Evolutionary conservation across 2,888 invertebrate genomes (phyloP).

Genomic region (Lithosia quadra): DNA sequence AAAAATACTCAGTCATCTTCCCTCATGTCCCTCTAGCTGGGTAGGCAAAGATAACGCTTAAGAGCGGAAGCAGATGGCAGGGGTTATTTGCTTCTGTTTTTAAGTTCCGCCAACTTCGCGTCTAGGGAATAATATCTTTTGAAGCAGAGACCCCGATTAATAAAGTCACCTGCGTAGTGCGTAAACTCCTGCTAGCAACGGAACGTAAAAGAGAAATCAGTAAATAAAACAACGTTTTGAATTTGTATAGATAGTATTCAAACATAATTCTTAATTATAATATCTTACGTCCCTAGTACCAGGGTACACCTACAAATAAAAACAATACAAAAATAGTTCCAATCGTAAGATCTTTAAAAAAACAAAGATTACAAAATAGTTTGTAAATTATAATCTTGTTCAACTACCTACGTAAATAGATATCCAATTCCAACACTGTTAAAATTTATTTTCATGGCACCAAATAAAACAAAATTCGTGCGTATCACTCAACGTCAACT

Average conservation of each 20-base stretch:
- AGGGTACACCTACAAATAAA: slow-evolving; percentile 9
- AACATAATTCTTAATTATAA: neutral
- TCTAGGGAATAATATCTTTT: no score
- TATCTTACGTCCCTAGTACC: slow-evolving; percentile 15
- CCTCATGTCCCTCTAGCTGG: no score
- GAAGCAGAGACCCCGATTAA: no score
- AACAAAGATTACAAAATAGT: neutral
- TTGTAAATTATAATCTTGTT: neutral
- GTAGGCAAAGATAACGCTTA: no score
- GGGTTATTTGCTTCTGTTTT: no score
- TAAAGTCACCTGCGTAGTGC: no score
- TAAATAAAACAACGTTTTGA: neutral
- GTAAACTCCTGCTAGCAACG: no score
- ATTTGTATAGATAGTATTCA: neutral
- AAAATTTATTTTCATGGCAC: slow-evolving; percentile 2
- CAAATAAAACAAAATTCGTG: neutral
- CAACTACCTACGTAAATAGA: neutral
- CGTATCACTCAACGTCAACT: neutral
- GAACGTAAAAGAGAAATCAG: neutral
- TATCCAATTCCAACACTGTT: neutral
- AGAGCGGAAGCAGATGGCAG: no score
- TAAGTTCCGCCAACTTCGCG: no score
- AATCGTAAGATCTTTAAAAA: slow-evolving; percentile 7
- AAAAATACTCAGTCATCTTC: no score
- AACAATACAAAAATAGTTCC: slow-evolving; percentile 15